Evolutionary conservation across 2,113 vertebrate genomes (phyloP).

Genomic region (Clupea harengus): DNA sequence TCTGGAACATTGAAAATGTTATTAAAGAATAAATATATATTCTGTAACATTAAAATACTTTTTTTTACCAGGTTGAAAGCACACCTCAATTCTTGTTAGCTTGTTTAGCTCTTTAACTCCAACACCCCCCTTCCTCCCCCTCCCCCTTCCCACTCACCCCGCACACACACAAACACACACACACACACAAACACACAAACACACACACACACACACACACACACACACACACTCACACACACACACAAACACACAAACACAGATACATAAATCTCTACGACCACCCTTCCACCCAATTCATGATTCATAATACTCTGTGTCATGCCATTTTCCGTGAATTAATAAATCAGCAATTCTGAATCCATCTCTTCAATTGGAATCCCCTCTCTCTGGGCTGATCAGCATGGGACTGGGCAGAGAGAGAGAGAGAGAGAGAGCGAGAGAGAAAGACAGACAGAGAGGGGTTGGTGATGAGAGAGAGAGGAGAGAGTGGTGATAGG

Average conservation of each 20-base stretch:
- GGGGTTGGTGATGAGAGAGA: background rate
- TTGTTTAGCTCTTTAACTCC: background rate
- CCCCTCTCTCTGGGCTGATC: slow-evolving; percentile 66
- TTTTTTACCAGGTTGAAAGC: background rate
- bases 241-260: background rate
- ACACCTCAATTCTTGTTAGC: background rate
- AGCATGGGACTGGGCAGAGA: slow-evolving; percentile 60
- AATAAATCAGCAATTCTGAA: slow-evolving; percentile 69
- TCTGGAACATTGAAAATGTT: no score
- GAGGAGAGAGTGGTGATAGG: background rate
- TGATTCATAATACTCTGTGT: slow-evolving; percentile 61
- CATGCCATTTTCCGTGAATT: slow-evolving; percentile 61
- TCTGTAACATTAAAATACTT: no score
- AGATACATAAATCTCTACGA: slow-evolving; percentile 30
- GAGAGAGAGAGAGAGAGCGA: slow-evolving; percentile 30
- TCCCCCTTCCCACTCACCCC: slow-evolving; percentile 52
- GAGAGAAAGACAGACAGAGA: background rate
- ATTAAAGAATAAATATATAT: no score
- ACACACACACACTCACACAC: slow-evolving; percentile 54
- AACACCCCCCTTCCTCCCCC: no score
- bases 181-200: background rate
- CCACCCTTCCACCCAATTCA: slow-evolving; percentile 31
- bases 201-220: slow-evolving; percentile 54
- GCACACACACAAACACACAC: slow-evolving; percentile 58
- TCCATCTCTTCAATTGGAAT: slow-evolving; percentile 68